Conservation (phyloP, 2,113 vertebrate genomes). For the Rana temporaria region DNA sequence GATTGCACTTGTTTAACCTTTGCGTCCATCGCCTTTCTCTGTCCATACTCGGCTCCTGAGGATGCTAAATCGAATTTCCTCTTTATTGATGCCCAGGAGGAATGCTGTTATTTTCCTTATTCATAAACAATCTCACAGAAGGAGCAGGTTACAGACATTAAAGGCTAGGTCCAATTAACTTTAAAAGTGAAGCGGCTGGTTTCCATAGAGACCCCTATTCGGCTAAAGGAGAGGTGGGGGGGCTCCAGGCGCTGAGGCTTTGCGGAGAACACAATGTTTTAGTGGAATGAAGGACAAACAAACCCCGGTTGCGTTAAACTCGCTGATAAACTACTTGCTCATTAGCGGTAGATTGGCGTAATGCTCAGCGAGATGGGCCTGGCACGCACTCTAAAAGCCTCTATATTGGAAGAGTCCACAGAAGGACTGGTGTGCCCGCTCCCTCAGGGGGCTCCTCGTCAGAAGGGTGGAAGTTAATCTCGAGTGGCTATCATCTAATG, state of each 20-base stretch:
- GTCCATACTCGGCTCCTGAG: too few relatives aligned
- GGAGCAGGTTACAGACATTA: slow-evolving; percentile 34
- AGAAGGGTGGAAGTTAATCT: neutral
- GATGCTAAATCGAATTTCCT: neutral
- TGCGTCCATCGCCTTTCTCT: too few relatives aligned
- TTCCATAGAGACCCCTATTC: slow-evolving; percentile 52
- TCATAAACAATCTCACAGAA: slow-evolving; percentile 26
- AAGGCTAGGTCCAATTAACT: slow-evolving; percentile 37
- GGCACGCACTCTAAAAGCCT: slow-evolving; percentile 16
- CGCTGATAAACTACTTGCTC: slow-evolving; percentile 15
- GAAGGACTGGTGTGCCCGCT: neutral
- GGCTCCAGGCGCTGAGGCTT: neutral
- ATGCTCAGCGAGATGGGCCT: neutral
- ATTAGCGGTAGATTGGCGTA: slow-evolving; percentile 23
- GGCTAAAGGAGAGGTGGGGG: neutral
- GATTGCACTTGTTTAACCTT: too few relatives aligned
- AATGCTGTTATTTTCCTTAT: neutral
- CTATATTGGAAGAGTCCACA: neutral
- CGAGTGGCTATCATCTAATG: neutral
- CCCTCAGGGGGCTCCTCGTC: neutral
- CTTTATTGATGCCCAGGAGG: neutral
- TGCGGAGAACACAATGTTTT: slow-evolving; percentile 37
- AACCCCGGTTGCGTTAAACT: neutral
- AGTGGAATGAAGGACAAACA: neutral
- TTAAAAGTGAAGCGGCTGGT: slow-evolving; percentile 44